A percentile compares a stretch with the other conserved stretches of the same genome.
Evolutionary conservation across 1,140 invertebrate genomes (phyloP).

Genomic region (Glomeris maerens): DNA sequence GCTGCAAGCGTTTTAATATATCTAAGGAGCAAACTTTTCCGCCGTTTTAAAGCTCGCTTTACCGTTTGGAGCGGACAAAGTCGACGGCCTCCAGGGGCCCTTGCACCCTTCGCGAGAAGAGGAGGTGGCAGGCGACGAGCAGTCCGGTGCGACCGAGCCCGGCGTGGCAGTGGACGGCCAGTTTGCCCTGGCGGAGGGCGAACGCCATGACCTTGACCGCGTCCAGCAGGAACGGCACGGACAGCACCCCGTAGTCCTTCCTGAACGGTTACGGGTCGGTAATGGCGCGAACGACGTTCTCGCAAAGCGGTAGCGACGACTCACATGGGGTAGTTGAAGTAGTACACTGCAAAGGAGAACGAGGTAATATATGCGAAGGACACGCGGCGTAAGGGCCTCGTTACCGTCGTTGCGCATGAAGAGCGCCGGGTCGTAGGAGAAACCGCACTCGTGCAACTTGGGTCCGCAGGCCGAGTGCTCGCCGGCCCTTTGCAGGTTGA

Average conservation of each 20-base stretch:
- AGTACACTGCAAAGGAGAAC: slow-evolving; percentile 45
- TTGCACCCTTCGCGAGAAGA: slow-evolving; percentile 56
- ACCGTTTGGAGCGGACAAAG: slow-evolving; percentile 59
- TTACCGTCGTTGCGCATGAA: slow-evolving; percentile 75
- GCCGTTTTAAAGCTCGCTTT: too few species aligned
- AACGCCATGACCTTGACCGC: slow-evolving; percentile 81
- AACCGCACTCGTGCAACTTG: slow-evolving; percentile 48
- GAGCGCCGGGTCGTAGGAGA: slow-evolving; percentile 56
- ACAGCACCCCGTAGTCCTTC: slow-evolving; percentile 68
- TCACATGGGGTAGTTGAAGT: slow-evolving; percentile 57
- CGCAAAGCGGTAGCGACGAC: not conserved
- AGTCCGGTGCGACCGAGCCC: slow-evolving; percentile 63
- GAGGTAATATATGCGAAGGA: slow-evolving; percentile 5
- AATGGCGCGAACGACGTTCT: not conserved
- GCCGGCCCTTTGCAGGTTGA: slow-evolving; percentile 69
- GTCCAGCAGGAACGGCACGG: slow-evolving; percentile 55
- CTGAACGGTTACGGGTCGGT: slow-evolving; percentile 29
- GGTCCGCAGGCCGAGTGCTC: slow-evolving; percentile 69
- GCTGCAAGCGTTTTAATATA: too few species aligned
- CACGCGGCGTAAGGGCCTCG: slow-evolving; percentile 22
- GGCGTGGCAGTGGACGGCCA: slow-evolving; percentile 80
- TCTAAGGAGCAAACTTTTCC: too few species aligned
- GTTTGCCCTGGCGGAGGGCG: slow-evolving; percentile 61
- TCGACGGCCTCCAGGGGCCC: slow-evolving; percentile 65
- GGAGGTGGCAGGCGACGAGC: slow-evolving; percentile 69